A percentile compares a stretch with the other conserved stretches of the same genome.
Evolutionary conservation across 1,140 invertebrate genomes (phyloP).

Genomic region (Drosophila ohnishii): DNA sequence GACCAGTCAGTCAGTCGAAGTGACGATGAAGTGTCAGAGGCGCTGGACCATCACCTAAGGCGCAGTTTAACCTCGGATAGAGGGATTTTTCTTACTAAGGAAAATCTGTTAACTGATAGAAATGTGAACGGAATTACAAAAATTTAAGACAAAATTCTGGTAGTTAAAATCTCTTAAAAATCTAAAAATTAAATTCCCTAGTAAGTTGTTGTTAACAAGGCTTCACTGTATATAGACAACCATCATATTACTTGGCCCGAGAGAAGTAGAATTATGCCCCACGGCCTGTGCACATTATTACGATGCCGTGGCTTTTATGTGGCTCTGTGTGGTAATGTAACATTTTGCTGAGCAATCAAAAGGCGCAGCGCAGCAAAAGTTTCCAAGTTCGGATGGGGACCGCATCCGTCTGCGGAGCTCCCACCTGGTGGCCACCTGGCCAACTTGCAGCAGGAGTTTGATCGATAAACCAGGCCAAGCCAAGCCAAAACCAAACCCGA

Average conservation of each 20-base stretch:
- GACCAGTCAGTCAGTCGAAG: slow-evolving; percentile 22
- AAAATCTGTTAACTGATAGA: no score
- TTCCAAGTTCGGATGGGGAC: slow-evolving; percentile 24
- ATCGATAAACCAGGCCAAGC: slow-evolving; percentile 47
- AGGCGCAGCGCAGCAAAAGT: slow-evolving; percentile 47
- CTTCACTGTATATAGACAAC: slow-evolving; percentile 27
- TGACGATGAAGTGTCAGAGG: slow-evolving; percentile 8
- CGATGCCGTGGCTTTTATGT: slow-evolving; percentile 43
- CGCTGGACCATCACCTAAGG: neutral
- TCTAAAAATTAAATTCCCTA: neutral
- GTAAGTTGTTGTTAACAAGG: neutral
- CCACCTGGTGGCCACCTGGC: slow-evolving; percentile 43
- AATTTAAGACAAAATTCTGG: no score
- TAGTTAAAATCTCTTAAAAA: neutral
- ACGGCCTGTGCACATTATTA: slow-evolving; percentile 35
- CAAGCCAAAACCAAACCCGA: slow-evolving; percentile 20
- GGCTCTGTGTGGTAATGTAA: slow-evolving; percentile 54
- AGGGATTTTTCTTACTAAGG: neutral
- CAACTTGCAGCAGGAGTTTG: slow-evolving; percentile 54
- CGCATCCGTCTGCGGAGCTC: slow-evolving; percentile 28
- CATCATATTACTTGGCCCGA: slow-evolving; percentile 6
- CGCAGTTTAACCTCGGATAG: neutral
- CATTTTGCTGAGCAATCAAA: slow-evolving; percentile 64
- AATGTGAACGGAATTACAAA: no score
- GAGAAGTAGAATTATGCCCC: slow-evolving; percentile 39